Evolutionary conservation across 2,113 vertebrate species (phyloP), one percentile per base, ranked within the genome.

Genomic region (Cryptoleucopteryx plumbea): DNA sequence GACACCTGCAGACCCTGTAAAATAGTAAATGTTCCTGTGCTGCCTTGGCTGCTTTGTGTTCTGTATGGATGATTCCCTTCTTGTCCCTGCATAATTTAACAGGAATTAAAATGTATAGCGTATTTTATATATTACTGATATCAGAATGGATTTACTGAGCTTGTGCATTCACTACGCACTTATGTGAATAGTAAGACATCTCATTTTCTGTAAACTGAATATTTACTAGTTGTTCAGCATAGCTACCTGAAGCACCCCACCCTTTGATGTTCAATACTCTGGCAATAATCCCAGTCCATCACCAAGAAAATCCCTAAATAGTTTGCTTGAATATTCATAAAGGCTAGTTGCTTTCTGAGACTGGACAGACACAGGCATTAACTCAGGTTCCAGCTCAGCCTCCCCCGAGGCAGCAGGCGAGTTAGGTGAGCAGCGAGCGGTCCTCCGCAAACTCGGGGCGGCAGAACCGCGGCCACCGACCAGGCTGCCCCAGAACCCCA

Each of bases 371-470:
- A 9, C 10, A 10, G 12, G 42, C 17, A 48, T 31, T 36, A 25
- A 38, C 34, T 85, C 25, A 67, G 19, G 43, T 38, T 43, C 53
- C 50, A 48, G 53, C 9, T 66, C n/a, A 74, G 27, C 32, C 42
- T 62, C 26, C 50, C 21, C 9, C 9, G 45, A 50, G 17, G 47
- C 0, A 0, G 15, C 47, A 50, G 15, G n/a, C 0, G 0, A 67
- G 29, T 32, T n/a, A 13, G 47, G 61, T 26, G 29, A 79, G 45
- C 40, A 71, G 36, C 3, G 7, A 53, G 48, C 0, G 0, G 2
- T 82, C 17, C 36, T 61, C 2, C 1, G 11, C 29, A 34, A 75
- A 48, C 14, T 8, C 3, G 3, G 9, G 26, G 32, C 63, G 62
- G 40, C 21, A 71, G 58, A 58, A 80, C 31, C 1, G 0, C 2